Evolutionary conservation across 2,888 invertebrate species (phyloP).

Genomic region (Oegoconia quadripuncta): DNA sequence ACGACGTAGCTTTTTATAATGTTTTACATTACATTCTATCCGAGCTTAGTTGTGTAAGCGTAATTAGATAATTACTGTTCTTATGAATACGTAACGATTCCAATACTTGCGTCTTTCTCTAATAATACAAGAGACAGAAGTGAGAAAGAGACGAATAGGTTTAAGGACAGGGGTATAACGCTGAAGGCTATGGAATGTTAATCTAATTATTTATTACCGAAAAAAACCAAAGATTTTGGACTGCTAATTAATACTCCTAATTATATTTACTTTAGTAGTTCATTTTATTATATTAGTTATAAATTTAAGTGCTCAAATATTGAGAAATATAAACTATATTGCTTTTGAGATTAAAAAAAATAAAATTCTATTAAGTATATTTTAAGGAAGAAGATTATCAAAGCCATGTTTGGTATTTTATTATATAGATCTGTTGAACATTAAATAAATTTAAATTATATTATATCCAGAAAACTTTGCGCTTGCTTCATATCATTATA

Average conservation of each 20-base stretch:
- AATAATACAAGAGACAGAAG: neutral
- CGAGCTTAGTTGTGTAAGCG: conserved; percentile 11
- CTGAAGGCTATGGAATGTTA: neutral
- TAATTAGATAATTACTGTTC: neutral
- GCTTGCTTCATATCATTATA: conserved; percentile 74
- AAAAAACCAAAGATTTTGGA: conserved; percentile 28
- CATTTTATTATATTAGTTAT: too few species aligned
- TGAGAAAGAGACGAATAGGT: neutral
- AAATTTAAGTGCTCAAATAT: too few species aligned
- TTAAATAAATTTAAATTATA: neutral
- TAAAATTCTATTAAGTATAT: too few species aligned
- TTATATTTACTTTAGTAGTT: too few species aligned
- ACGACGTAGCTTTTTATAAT: conserved; percentile 16
- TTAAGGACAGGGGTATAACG: neutral
- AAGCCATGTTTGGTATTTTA: too few species aligned
- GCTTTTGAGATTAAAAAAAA: too few species aligned
- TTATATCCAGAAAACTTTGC: conserved; percentile 32
- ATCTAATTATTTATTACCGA: neutral
- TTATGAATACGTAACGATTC: conserved; percentile 1
- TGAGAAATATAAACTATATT: too few species aligned
- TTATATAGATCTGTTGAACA: neutral
- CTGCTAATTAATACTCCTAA: neutral
- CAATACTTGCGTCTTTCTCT: neutral
- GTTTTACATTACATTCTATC: conserved; percentile 4
- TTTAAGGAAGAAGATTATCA: too few species aligned